Evolutionary conservation across 2,888 invertebrate genomes (phyloP).

Genomic region (Xanthia togata): DNA sequence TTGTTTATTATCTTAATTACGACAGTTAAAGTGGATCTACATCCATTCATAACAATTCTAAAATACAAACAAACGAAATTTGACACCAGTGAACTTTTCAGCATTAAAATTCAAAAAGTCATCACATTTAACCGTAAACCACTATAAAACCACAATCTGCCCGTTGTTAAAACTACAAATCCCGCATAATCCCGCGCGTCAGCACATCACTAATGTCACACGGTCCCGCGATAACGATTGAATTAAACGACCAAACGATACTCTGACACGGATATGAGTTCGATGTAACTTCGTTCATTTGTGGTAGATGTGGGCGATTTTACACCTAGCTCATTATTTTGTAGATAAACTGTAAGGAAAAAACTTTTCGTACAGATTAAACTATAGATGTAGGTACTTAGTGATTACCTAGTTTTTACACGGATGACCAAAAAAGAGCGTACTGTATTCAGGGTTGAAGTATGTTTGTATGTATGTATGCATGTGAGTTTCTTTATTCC

Average conservation of each 20-base stretch:
- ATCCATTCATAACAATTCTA: neutral
- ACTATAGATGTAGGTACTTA: neutral
- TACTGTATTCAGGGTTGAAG: no score
- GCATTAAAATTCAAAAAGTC: constrained; percentile 7
- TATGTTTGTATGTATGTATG: no score
- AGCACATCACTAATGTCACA: constrained; percentile 49
- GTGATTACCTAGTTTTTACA: neutral
- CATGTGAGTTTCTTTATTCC: no score
- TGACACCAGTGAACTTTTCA: neutral
- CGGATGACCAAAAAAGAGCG: no score
- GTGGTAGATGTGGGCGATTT: neutral
- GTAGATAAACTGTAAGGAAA: neutral
- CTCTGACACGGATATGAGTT: constrained; percentile 30
- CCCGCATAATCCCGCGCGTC: constrained; percentile 50
- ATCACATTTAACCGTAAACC: constrained; percentile 23
- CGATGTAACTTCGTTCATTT: constrained; percentile 36
- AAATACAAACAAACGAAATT: neutral
- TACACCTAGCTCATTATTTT: neutral
- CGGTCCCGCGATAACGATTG: constrained; percentile 29
- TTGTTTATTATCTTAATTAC: neutral
- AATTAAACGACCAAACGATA: constrained; percentile 46
- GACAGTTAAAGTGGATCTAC: neutral
- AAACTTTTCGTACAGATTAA: neutral
- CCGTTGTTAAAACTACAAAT: constrained; percentile 52
- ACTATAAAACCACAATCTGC: constrained; percentile 42